A percentile compares a stretch with the other conserved stretches of the same genome.
Evolutionary conservation across 64 coral and sea anemone genomes (phyloP).

Genomic region (Montipora cactus): DNA sequence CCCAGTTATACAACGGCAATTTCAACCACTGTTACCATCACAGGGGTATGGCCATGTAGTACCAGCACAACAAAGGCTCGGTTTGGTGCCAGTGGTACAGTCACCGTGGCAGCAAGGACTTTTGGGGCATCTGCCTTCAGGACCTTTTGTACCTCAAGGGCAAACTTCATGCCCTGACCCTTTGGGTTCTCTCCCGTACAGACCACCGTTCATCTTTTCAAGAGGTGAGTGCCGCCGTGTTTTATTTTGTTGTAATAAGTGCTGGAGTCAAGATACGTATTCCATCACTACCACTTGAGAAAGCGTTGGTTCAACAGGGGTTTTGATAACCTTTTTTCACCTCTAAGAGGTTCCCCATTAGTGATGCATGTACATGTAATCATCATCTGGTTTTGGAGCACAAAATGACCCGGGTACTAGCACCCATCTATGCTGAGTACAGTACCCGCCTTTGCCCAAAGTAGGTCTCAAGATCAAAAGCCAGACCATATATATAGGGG

Average conservation of each 20-base stretch:
- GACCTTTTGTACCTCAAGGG: neutral
- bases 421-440: too few relatives aligned
- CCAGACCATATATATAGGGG: too few relatives aligned
- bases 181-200: neutral
- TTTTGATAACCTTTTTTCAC: too few relatives aligned
- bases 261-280: neutral
- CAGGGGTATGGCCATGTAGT: neutral
- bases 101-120: slow-evolving; percentile 1
- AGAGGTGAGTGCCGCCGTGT: neutral
- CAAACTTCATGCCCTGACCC: neutral
- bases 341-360: too few relatives aligned
- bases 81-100: neutral
- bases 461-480: too few relatives aligned
- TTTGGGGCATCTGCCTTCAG: neutral
- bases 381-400: too few relatives aligned
- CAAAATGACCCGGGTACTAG: too few relatives aligned
- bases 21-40: slow-evolving; percentile 5
- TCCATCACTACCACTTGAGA: neutral
- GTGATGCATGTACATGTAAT: too few relatives aligned
- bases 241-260: neutral
- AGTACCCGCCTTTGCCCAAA: too few relatives aligned
- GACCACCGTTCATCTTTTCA: neutral
- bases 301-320: too few relatives aligned
- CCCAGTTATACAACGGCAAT: slow-evolving; percentile 19
- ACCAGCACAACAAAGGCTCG: neutral